Conservation (phyloP, 2,797 vertebrate genomes). For the Sphenopsis melanotis region DNA sequence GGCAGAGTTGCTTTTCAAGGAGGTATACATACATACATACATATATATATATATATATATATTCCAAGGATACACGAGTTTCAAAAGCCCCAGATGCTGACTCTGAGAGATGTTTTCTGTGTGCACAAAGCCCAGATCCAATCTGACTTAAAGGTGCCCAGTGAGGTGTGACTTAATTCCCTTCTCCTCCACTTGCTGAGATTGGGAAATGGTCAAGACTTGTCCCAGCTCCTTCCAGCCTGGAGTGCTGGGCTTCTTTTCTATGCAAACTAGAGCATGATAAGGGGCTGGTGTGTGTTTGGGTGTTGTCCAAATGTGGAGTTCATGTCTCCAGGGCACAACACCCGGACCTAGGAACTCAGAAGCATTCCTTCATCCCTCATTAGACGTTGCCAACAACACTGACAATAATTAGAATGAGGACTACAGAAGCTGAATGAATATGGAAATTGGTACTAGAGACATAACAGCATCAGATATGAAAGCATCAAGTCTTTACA, state of each 20-base stretch:
- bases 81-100: not conserved
- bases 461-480: not conserved
- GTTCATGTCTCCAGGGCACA: not conserved
- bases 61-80: not conserved
- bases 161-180: not conserved
- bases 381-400: not conserved
- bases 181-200: not conserved
- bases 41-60: not conserved
- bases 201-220: not conserved
- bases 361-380: not conserved
- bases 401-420: not conserved
- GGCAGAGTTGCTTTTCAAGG: not conserved
- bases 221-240: not conserved
- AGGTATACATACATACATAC: rapidly evolving
- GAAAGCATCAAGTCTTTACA: constrained; percentile 9
- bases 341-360: not conserved
- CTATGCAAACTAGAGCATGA: not conserved
- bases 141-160: not conserved
- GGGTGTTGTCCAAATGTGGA: not conserved
- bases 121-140: not conserved
- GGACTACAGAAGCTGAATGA: constrained; percentile 21
- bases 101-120: not conserved
- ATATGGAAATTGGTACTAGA: not conserved
- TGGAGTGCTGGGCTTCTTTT: not conserved
- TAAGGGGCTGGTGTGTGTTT: not conserved